Base-by-base conservation (phyloP, 2,888 invertebrate genomes). In the Agrenia bidenticulata region DNA sequence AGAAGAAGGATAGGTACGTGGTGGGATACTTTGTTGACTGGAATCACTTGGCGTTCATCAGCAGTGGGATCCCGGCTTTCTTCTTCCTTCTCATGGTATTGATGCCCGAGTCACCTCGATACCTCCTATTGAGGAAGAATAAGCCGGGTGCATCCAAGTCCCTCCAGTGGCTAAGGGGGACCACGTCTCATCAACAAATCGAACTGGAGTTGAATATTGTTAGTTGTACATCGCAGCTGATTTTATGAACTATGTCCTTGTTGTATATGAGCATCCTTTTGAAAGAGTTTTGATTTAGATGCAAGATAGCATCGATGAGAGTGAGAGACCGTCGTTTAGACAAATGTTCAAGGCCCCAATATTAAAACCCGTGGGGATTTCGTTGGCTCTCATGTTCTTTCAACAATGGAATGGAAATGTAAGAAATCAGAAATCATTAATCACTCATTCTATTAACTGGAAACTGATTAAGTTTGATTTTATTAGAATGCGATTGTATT, bases 301-400 rank as follows among this genome's bases (percentile, higher is more conserved):
- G 2, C 72, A 72, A 62, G 49, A 56, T 39, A 67, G 67, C 41
- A 65, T 72, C 49, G 72, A 72, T 27, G 57, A 61, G 1, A 50
- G 60, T 11, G 55, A 66, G 39, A 50, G 61, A 1, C 67, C 65
- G 0, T 57, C 55, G 17, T 67, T 69, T 19, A 41, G 51, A 21
- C 66, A 61, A 7, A 64, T 76, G 23, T 62, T 73, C 1, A 85
- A 84, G 71, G 84, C 83, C 21, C 86, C 86, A 0, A 85, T 89
- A 7, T 83, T 87, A 42, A 87, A 84, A 78, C 92, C 92, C 0
- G 82, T 94, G 62, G 79, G 88, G 57, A 88, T 90, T 57, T 87
- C 87, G 1, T 82, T 91, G 27, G 86, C 89, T 19, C 85, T 92
- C 67, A 90, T 94, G 88, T 85, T 90, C 77, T 90, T 90, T 81